These are phyloP conservation scores for Melipona quadrifasciata DNA, from an alignment of 1,140 invertebrate species.

Conservation along the genomic window DNA sequence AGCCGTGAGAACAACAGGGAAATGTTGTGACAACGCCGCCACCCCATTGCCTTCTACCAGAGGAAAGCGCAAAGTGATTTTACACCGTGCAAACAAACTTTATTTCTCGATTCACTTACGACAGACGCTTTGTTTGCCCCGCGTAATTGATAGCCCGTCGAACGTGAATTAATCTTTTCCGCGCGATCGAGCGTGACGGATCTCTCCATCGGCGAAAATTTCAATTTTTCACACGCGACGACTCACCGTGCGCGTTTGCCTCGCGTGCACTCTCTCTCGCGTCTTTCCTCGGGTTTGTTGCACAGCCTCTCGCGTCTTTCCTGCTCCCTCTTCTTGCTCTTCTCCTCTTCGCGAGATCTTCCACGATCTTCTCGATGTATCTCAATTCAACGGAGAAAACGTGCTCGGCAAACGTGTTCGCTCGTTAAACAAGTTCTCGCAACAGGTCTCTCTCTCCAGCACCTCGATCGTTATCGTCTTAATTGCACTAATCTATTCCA, in stretches of 20 bases:
- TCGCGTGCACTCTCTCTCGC: not conserved
- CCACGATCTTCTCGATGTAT: not conserved
- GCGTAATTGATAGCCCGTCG: slow-evolving; percentile 32
- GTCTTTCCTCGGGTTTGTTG: not conserved
- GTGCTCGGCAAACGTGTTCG: not conserved
- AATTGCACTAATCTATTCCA: slow-evolving; percentile 34
- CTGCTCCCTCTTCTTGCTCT: not conserved
- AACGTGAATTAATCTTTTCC: slow-evolving; percentile 35
- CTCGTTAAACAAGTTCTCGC: slow-evolving; percentile 8
- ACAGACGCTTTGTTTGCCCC: slow-evolving; percentile 34
- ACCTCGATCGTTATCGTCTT: slow-evolving; percentile 34
- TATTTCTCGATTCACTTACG: slow-evolving; percentile 45
- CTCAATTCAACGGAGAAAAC: not conserved
- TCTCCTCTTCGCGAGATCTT: not conserved
- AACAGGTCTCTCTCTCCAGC: slow-evolving; percentile 50
- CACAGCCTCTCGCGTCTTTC: no score
- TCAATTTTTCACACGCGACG: not conserved
- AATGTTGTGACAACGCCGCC: slow-evolving; percentile 27
- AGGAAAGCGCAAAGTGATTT: slow-evolving; percentile 40
- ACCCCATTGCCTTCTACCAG: slow-evolving; percentile 24
- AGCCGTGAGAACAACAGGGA: not conserved
- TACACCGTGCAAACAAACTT: slow-evolving; percentile 41
- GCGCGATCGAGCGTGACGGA: not conserved
- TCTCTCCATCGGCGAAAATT: slow-evolving; percentile 13
- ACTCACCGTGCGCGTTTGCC: no score